Conservation (phyloP, 2,113 vertebrate genomes). For the Microtus oregoni region DNA sequence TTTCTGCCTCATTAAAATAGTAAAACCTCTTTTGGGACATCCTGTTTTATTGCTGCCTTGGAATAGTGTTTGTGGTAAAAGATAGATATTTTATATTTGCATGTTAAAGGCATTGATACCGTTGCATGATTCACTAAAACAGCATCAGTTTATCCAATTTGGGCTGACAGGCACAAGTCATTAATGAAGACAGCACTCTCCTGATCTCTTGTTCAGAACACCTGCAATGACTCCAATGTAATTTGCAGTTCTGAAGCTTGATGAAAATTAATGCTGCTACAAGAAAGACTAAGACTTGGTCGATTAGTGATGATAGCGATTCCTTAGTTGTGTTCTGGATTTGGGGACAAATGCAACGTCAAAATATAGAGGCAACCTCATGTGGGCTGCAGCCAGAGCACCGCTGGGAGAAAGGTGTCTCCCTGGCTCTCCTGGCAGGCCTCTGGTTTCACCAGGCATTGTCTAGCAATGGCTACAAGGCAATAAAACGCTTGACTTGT, state of each 20-base stretch:
- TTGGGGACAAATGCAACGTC: neutral
- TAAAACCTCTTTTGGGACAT: neutral
- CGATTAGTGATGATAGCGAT: neutral
- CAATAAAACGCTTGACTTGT: neutral
- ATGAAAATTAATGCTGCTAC: neutral
- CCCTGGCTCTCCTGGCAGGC: no score
- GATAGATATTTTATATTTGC: neutral
- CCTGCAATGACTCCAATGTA: neutral
- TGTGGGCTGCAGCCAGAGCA: neutral
- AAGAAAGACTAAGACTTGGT: neutral
- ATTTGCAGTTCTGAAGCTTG: neutral
- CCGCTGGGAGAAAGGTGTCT: neutral
- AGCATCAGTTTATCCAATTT: neutral
- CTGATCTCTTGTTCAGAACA: neutral
- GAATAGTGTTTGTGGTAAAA: neutral
- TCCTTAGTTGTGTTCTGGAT: neutral
- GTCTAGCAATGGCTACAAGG: no score
- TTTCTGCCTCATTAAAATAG: neutral
- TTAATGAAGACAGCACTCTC: fast-evolving
- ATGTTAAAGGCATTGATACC: neutral
- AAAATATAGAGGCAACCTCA: neutral
- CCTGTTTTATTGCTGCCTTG: neutral
- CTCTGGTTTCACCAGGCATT: neutral
- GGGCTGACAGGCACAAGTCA: neutral
- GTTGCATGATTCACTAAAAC: neutral